These are phyloP conservation scores for Neoitamus cyanurus DNA, from an alignment of 2,888 invertebrate species.

Conservation along the genomic window DNA sequence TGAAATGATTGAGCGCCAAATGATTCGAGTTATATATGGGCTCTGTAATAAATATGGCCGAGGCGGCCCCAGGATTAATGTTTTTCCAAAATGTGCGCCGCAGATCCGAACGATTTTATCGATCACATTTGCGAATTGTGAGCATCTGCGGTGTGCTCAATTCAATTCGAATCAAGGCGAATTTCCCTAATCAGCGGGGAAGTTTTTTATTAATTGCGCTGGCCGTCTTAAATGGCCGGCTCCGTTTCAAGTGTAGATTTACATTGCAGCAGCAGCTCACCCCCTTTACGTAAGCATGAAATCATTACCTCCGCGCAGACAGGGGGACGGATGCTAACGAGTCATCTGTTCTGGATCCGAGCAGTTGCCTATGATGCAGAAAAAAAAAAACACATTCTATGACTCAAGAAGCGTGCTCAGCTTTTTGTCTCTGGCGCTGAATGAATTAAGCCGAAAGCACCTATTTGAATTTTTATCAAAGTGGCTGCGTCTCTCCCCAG, in stretches of 20 bases:
- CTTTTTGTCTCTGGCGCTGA: neutral
- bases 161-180: neutral
- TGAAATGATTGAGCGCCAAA: neutral
- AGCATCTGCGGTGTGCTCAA: neutral
- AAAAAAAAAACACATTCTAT: neutral
- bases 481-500: neutral
- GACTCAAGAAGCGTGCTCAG: neutral
- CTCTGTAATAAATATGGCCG: neutral
- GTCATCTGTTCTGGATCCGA: slow-evolving; percentile 9
- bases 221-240: neutral
- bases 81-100: neutral
- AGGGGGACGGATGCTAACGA: neutral
- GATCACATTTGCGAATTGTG: neutral
- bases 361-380: neutral
- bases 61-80: neutral
- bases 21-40: neutral
- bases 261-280: neutral
- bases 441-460: neutral
- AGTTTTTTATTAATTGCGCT: neutral
- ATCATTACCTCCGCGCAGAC: neutral
- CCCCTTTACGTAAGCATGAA: neutral
- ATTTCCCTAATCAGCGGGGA: neutral
- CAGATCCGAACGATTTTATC: neutral
- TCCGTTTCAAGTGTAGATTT: neutral
- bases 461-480: slow-evolving; percentile 19